phyloP scores from a whole-genome alignment of 2,888 invertebrate genomes.

The Ceraclea dissimilis region DNA sequence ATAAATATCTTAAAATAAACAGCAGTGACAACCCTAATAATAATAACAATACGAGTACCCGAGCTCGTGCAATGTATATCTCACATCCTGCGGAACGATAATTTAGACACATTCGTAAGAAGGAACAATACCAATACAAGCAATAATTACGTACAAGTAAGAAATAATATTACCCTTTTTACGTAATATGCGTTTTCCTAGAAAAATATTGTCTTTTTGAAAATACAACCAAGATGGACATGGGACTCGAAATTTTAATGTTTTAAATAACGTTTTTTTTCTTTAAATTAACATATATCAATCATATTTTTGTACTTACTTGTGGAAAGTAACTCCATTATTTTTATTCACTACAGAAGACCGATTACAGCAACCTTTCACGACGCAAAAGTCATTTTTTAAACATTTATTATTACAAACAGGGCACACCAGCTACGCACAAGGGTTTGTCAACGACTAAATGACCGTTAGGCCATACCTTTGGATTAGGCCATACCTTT shows the following conservation, averaged over 20 bases:
- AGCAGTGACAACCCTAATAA: not conserved
- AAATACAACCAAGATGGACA: not conserved
- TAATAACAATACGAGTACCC: not conserved
- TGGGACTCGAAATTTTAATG: not conserved
- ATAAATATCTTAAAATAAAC: not conserved
- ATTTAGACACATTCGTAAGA: too few relatives aligned
- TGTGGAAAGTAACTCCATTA: not conserved
- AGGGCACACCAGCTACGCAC: not conserved
- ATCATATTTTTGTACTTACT: not conserved
- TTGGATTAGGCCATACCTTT: too few relatives aligned
- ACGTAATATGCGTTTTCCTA: too few relatives aligned
- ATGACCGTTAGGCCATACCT: too few relatives aligned
- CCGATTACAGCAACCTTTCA: not conserved
- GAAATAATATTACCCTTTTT: too few relatives aligned
- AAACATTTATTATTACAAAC: not conserved
- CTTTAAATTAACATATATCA: not conserved
- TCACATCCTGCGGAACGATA: too few relatives aligned
- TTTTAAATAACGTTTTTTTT: not conserved
- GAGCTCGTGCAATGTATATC: not conserved
- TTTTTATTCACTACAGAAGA: not conserved
- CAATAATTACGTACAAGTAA: too few relatives aligned
- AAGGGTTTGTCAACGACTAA: too few relatives aligned
- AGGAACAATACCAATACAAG: too few relatives aligned
- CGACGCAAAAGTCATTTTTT: too few relatives aligned
- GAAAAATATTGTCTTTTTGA: too few relatives aligned